Percentiles rank a stretch among this genome's conserved stretches.
Evolutionary conservation across 37 sponge, comb jelly and placozoan species (phyloP).

Genomic region (Chondrilla cf. caribensis): DNA sequence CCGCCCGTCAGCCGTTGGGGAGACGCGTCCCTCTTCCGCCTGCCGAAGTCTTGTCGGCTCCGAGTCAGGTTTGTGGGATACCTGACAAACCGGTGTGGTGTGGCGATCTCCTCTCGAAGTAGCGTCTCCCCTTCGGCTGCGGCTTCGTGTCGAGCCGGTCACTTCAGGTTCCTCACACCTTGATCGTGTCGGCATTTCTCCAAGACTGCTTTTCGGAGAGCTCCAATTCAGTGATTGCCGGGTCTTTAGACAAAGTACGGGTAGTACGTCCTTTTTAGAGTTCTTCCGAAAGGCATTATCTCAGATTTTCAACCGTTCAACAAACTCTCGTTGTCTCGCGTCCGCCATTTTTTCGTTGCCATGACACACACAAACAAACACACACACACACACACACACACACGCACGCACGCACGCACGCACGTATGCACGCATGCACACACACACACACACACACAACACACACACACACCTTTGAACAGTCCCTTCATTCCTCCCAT

Average conservation of each 20-base stretch:
- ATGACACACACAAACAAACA: too few species aligned
- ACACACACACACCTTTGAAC: too few species aligned
- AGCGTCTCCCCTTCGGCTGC: conserved; percentile 22
- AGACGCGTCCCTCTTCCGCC: conserved; percentile 29
- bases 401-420: not conserved
- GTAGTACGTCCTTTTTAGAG: not conserved
- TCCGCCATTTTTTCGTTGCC: conserved; percentile 4
- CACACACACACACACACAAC: not conserved
- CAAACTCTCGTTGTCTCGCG: not conserved
- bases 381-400: too few species aligned
- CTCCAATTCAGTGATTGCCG: not conserved
- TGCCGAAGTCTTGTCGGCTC: not conserved
- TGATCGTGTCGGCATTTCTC: not conserved
- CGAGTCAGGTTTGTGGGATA: conserved; percentile 20
- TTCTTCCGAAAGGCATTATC: not conserved
- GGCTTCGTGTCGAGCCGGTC: not conserved
- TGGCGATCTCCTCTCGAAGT: conserved; percentile 9
- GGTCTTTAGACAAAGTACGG: not conserved
- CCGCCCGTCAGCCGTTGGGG: conserved; percentile 20
- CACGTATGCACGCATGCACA: conserved; percentile 5
- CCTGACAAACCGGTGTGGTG: conserved; percentile 21
- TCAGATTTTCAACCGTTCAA: not conserved
- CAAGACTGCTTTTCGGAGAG: not conserved
- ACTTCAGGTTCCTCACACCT: conserved; percentile 23
- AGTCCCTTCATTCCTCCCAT: too few species aligned